These are phyloP conservation scores for Lontra canadensis DNA, from an alignment of 2,113 vertebrate species.

Conservation along the genomic window DNA sequence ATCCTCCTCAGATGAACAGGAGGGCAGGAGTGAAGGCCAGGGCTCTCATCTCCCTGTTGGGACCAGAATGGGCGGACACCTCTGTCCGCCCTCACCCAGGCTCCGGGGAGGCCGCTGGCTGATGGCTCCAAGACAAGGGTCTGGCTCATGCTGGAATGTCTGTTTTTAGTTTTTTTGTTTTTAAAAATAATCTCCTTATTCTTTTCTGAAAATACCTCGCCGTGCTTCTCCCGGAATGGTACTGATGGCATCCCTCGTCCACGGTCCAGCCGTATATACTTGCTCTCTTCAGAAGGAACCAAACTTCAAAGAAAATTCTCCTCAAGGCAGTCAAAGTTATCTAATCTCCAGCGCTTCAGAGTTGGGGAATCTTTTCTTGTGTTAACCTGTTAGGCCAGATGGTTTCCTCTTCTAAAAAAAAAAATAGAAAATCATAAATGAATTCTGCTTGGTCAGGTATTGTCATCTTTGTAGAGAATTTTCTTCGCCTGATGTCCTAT, in stretches of 20 bases:
- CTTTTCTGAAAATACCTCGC: not conserved
- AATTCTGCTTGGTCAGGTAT: slow-evolving; percentile 72
- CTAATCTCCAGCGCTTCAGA: not conserved
- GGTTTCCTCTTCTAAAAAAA: slow-evolving; percentile 53
- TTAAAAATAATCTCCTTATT: not conserved
- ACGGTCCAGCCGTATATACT: not conserved
- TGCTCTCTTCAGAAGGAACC: not conserved
- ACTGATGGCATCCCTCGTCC: not conserved
- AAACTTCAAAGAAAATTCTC: slow-evolving; percentile 63
- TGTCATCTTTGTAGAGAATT: slow-evolving; percentile 71
- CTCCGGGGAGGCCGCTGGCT: not conserved
- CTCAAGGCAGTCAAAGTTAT: not conserved
- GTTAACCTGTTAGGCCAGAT: slow-evolving; percentile 49
- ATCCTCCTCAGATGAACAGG: slow-evolving; percentile 41
- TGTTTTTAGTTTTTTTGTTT: not conserved
- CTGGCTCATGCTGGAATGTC: not conserved
- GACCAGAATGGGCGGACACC: not conserved
- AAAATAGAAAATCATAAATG: slow-evolving; percentile 49
- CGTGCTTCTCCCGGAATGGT: not conserved
- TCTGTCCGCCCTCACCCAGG: not conserved
- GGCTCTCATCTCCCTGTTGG: not conserved
- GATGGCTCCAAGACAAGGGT: not conserved
- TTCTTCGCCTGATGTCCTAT: slow-evolving; percentile 75
- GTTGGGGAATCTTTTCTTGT: not conserved
- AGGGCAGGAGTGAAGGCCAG: slow-evolving; percentile 48